These are phyloP conservation scores for Lepidocyrtinus sp. DNA, from an alignment of 2,888 invertebrate genomes.

Conservation along the genomic window DNA sequence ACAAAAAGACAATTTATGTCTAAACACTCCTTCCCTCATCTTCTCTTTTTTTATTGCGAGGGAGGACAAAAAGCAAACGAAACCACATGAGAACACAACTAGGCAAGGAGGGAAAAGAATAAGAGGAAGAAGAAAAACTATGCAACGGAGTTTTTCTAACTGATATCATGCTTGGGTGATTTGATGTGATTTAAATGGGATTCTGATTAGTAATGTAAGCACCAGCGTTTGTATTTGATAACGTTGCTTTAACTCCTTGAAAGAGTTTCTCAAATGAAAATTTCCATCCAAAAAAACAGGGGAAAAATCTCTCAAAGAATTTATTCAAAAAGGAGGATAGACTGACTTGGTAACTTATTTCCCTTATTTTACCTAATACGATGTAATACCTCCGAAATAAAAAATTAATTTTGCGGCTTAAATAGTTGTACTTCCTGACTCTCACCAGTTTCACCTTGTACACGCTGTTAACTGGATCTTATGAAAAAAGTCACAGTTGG, in stretches of 20 bases:
- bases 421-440: constrained; percentile 13
- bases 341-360: neutral
- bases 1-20: neutral
- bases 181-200: constrained; percentile 13
- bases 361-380: neutral
- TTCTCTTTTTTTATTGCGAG: neutral
- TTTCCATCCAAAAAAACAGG: too few species aligned
- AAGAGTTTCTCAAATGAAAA: too few species aligned
- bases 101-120: neutral
- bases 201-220: constrained; percentile 10
- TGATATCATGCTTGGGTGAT: constrained; percentile 13
- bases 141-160: constrained; percentile 9
- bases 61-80: neutral
- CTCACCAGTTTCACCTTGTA: neutral
- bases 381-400: neutral
- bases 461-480: neutral
- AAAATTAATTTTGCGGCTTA: constrained; percentile 5
- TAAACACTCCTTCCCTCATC: neutral
- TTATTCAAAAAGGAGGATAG: too few species aligned
- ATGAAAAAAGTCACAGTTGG: neutral
- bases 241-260: neutral
- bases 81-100: neutral
- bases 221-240: too few species aligned
- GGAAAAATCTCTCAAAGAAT: too few species aligned
- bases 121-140: neutral